These are phyloP conservation scores for Hemibagrus wyckioides DNA, from an alignment of 2,113 vertebrate species.

Conservation along the genomic window DNA sequence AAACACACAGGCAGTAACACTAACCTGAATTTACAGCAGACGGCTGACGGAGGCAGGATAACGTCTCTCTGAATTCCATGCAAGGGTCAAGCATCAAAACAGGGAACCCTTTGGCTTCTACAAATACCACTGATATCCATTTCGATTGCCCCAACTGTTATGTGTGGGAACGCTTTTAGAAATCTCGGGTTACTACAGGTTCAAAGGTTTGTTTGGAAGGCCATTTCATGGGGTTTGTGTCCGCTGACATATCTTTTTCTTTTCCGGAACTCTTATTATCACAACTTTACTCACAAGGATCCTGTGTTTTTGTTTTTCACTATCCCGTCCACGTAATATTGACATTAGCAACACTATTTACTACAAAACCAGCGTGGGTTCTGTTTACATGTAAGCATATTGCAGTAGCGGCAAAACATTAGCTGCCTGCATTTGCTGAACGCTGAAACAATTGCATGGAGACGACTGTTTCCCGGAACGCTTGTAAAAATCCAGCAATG, in stretches of 20 bases:
- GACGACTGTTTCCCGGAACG: background rate
- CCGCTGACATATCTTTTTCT: background rate
- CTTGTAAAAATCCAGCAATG: background rate
- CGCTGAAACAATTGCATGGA: background rate
- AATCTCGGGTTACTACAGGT: background rate
- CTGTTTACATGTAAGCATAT: slow-evolving; percentile 53
- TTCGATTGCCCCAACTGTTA: background rate
- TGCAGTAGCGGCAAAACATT: slow-evolving; percentile 50
- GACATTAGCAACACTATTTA: slow-evolving; percentile 44
- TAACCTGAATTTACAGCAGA: slow-evolving; percentile 38
- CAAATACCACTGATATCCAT: background rate
- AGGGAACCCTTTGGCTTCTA: slow-evolving; percentile 6
- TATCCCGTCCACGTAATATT: slow-evolving; percentile 30
- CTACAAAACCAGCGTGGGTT: slow-evolving; percentile 3
- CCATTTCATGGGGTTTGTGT: background rate
- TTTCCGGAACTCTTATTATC: slow-evolving; percentile 11
- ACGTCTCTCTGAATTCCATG: slow-evolving; percentile 12
- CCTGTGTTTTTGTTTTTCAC: slow-evolving; percentile 30
- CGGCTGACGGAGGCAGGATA: slow-evolving; percentile 11
- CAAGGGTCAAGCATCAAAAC: slow-evolving; percentile 22
- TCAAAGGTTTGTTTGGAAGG: background rate
- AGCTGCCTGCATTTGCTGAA: slow-evolving; percentile 14
- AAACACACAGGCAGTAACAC: slow-evolving; percentile 26
- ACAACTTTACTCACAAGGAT: background rate
- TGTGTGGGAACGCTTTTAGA: background rate